phyloP scores from a whole-genome alignment of 2,888 invertebrate genomes.

The Lissonota sp. region DNA sequence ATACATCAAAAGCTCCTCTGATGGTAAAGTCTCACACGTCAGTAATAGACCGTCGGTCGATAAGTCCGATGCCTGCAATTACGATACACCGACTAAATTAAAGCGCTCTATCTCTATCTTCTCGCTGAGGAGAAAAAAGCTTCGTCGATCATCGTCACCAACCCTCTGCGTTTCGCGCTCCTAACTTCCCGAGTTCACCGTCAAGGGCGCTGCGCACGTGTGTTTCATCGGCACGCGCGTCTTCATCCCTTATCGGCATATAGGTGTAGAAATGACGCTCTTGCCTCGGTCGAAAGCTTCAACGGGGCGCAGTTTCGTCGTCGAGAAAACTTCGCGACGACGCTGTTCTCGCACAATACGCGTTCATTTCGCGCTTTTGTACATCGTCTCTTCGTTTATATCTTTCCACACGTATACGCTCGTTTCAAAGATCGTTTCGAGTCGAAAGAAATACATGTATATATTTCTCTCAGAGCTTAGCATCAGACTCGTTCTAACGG shows the following conservation, averaged over 20 bases:
- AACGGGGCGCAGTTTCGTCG: constrained; percentile 40
- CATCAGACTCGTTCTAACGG: neutral
- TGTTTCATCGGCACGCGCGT: constrained; percentile 9
- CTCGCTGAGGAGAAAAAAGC: too few species aligned
- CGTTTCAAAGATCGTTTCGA: neutral
- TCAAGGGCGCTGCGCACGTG: constrained; percentile 1
- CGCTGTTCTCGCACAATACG: constrained; percentile 4
- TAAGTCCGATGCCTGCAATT: too few species aligned
- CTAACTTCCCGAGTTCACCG: neutral
- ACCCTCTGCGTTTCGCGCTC: neutral
- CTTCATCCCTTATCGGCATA: constrained; percentile 47
- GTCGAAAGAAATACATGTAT: neutral
- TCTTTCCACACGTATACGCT: neutral
- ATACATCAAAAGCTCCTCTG: too few species aligned
- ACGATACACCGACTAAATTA: too few species aligned
- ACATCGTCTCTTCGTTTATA: neutral
- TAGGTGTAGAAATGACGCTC: constrained; percentile 2
- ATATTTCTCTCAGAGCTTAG: neutral
- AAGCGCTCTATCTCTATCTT: too few species aligned
- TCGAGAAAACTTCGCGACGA: constrained; percentile 4
- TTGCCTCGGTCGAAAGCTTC: constrained; percentile 29
- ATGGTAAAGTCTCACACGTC: too few species aligned
- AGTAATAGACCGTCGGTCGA: too few species aligned
- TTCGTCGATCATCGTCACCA: too few species aligned
- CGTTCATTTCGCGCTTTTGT: neutral